A percentile compares a stretch with the other conserved stretches of the same genome.
Evolutionary conservation across 2,113 vertebrate species (phyloP).

Genomic region (Ornithorhynchus anatinus): DNA sequence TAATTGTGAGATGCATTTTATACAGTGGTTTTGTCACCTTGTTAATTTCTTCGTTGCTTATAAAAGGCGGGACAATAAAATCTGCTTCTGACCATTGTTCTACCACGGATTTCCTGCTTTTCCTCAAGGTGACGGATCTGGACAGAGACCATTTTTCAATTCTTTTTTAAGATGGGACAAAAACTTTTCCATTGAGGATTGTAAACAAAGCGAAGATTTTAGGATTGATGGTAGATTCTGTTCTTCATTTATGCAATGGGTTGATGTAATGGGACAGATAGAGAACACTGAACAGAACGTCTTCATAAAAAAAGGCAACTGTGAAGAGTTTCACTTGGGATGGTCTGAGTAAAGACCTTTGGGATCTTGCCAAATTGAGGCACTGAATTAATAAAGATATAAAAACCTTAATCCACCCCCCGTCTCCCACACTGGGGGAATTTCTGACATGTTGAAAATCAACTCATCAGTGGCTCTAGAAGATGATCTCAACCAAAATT

Average conservation of each 20-base stretch:
- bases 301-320: too few species aligned
- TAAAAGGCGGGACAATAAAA: slow-evolving; percentile 9
- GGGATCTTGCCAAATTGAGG: too few species aligned
- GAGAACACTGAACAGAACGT: too few species aligned
- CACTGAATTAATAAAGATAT: too few species aligned
- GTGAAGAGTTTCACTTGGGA: slow-evolving; percentile 12
- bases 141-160: slow-evolving; percentile 14
- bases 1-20: not conserved
- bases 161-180: slow-evolving; percentile 35
- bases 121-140: slow-evolving; percentile 39
- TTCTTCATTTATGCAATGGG: slow-evolving; percentile 12
- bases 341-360: not conserved
- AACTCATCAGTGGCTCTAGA: too few species aligned
- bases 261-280: slow-evolving; percentile 2
- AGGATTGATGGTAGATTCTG: slow-evolving; percentile 5
- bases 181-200: slow-evolving; percentile 30
- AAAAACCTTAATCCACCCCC: too few species aligned
- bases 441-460: too few species aligned
- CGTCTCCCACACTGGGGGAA: too few species aligned
- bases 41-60: slow-evolving; percentile 22
- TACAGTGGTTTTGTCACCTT: not conserved
- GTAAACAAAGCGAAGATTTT: slow-evolving; percentile 33
- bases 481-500: too few species aligned
- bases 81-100: slow-evolving; percentile 2
- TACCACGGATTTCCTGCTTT: slow-evolving; percentile 36